Evolutionary conservation across 2,797 vertebrate genomes (phyloP), one percentile per base, ranked within the genome.

Genomic region (Pantherophis vulpinus): DNA sequence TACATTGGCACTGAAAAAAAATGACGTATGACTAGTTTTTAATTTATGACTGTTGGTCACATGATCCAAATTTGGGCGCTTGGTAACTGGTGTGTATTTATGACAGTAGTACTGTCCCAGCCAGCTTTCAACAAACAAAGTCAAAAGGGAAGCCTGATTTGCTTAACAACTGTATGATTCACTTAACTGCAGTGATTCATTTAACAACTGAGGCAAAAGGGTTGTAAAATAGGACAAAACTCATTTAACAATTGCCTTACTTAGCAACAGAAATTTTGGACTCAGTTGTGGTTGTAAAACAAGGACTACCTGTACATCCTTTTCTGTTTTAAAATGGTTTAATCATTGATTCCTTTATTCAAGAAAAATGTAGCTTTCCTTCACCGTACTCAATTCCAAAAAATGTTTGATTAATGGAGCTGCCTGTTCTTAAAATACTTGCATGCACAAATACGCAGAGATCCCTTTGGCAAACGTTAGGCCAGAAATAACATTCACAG

Each of bases 381-480:
- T 91, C 55, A 60, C 51, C 88, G 61, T 60, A 32, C 20, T 91
- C 37, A 51, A 14, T 74, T 91, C 63, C 42, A 91, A 56, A 91
- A 60, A 55, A 91, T 54, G 23, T 88, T 37, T 91, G 61, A 93
- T 47, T 56, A 66, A 93, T 88, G 42, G 14, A 88, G 63, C 90
- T 89, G 92, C 95, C 94, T 91, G 91, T 95, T 94, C 91, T 95
- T 95, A 96, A 96, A 97, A 96, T 47, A 66, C 23, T 58, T 87
- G 61, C 27, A 60, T 51, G 87, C 60, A 87, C n/a, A 66, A 92
- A 70, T 47, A 91, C 9, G 29, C 61, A 88, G 79, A 87, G 59
- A 37, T 86, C 27, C 32, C 8, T 70, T 90, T 90, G 55, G 27
- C 89, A 90, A 90, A 87, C 7, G n/a, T 23, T 47, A 47, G 5